Conservation (phyloP, 2,113 vertebrate genomes). For the Bucco capensis region DNA sequence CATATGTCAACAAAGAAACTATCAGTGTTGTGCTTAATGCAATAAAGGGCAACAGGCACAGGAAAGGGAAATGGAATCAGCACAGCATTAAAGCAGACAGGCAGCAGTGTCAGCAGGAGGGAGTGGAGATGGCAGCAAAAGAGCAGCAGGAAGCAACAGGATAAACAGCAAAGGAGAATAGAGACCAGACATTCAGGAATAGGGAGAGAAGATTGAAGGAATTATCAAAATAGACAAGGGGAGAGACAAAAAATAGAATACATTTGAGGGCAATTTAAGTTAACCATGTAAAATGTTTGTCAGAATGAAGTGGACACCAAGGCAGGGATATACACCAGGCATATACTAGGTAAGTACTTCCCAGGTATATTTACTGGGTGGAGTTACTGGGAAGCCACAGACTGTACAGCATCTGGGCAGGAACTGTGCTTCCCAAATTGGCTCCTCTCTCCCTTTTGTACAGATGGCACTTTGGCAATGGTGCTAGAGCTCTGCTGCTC, state of each 20-base stretch:
- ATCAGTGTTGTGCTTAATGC: conserved; percentile 1
- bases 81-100: background rate
- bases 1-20: conserved; percentile 33
- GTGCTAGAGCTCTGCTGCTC: background rate
- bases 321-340: background rate
- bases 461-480: background rate
- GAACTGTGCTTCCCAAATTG: rapidly evolving
- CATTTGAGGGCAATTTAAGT: background rate
- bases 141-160: background rate
- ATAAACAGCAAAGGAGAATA: background rate
- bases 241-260: background rate
- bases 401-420: background rate
- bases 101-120: background rate
- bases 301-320: rapidly evolving
- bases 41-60: background rate
- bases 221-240: background rate
- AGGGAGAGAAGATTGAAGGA: background rate
- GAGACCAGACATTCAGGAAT: background rate
- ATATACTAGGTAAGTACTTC: no score
- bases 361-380: background rate
- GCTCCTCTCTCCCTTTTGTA: background rate
- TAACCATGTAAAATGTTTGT: background rate
- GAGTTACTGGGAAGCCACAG: background rate
- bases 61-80: background rate
- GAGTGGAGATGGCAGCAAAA: background rate